Base-by-base conservation (phyloP, 2,797 vertebrate species). In the Pangasius mekongensis region DNA sequence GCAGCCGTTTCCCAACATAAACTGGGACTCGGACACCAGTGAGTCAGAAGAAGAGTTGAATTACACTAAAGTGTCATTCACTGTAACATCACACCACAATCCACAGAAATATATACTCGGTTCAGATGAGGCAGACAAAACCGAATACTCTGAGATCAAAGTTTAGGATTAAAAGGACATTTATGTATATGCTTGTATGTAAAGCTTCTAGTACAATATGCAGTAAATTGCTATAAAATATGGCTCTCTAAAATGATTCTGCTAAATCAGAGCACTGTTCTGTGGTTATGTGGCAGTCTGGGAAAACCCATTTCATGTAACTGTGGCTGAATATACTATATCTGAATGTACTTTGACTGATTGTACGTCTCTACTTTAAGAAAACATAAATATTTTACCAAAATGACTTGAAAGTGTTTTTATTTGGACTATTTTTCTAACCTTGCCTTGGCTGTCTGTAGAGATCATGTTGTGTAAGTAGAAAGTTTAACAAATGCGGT, bases 11-110 rank as follows among this genome's bases (percentile, higher is more conserved):
- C 22, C 71, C 39, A 83, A 90, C 33, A 82, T n/a, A 13, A 60
- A 43, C 83, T 88, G 88, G 82, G 89, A 88, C n/a, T 91, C 89
- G 27, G 88, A 89, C 33, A 83, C 33, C 73, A 90, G 69, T 90
- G 7, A 77, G 87, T 64, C 58, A 22, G 58, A 87, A 84, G 89
- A 90, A 0, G 86, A 89, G 56, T 58, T 91, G 9, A 80, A 88
- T 60, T 91, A 91, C 73, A 24, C 76, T 39, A n/a, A 56, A 6
- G 88, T 90, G 43, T 64, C 71, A 9, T 64, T 69, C 67, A 47
- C 78, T 56, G 71, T 0, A 64, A 88, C 76, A 47, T 58, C 85
- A 67, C 81, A 76, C 58, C 39, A 60, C 27, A 77, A 85, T 24
- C 84, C 85, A 58, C 73, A 22, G 30, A 62, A 18, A 47, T 27